Evolutionary conservation across 2,113 vertebrate genomes (phyloP).

Genomic region (Cynocephalus volans): DNA sequence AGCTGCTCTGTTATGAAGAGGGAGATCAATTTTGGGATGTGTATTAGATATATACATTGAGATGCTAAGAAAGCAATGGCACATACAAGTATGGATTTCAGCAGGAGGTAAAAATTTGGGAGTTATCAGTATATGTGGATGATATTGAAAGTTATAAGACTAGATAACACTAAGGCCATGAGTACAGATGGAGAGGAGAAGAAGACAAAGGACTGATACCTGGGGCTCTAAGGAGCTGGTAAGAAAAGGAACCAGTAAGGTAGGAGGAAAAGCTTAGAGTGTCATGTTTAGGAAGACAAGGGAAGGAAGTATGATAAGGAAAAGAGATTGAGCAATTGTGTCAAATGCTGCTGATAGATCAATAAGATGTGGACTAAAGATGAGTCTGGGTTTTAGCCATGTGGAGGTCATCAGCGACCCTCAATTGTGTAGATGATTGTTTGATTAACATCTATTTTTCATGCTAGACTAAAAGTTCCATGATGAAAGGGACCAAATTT

Average conservation of each 20-base stretch:
- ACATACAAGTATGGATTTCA: not conserved
- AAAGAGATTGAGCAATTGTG: not conserved
- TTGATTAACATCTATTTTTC: slow-evolving; percentile 22
- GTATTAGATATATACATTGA: not conserved
- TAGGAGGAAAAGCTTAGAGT: not conserved
- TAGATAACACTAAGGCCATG: not conserved
- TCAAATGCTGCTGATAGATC: too few species aligned
- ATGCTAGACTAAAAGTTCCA: not conserved
- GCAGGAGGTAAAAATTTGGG: not conserved
- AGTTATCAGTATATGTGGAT: not conserved
- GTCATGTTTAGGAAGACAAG: not conserved
- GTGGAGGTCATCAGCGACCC: not conserved
- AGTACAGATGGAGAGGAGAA: not conserved
- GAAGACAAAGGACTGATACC: not conserved
- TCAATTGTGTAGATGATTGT: not conserved
- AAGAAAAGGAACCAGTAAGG: not conserved
- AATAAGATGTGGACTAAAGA: too few species aligned
- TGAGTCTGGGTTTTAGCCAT: not conserved
- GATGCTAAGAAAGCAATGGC: not conserved
- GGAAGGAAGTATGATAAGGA: not conserved
- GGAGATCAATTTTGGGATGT: not conserved
- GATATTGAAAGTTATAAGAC: not conserved
- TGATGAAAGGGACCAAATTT: not conserved
- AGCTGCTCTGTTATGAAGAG: not conserved
- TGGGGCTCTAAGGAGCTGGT: not conserved